phyloP scores from a whole-genome alignment of 2,797 vertebrate genomes.

The Triplophysa yarkandensis region DNA sequence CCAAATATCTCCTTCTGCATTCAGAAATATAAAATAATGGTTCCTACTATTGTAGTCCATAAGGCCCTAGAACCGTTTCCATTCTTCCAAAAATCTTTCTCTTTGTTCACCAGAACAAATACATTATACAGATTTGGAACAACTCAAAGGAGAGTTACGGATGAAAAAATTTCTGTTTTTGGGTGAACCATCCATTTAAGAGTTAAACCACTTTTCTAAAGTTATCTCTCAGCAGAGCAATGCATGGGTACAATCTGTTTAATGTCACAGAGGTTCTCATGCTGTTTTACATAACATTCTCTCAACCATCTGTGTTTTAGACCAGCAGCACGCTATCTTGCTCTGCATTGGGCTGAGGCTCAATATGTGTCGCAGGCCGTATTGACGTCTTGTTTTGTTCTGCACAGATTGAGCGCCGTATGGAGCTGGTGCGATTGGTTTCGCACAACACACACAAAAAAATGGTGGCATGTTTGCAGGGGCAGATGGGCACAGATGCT shows the following conservation, averaged over 20 bases:
- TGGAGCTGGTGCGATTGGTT: slow-evolving; percentile 90
- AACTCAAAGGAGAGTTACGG: no score
- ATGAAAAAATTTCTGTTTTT: no score
- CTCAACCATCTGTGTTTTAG: slow-evolving; percentile 13
- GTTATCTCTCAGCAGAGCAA: not conserved
- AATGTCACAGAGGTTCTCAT: not conserved
- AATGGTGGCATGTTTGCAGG: slow-evolving; percentile 89
- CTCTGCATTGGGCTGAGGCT: slow-evolving; percentile 9
- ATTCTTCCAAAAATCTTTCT: no score
- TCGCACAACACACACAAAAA: slow-evolving; percentile 95
- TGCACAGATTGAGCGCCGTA: slow-evolving; percentile 91
- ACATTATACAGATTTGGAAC: no score
- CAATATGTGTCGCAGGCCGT: slow-evolving; percentile 3
- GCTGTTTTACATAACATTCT: slow-evolving; percentile 1
- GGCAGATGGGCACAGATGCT: slow-evolving; percentile 87
- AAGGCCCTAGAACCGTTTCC: no score
- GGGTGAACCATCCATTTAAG: no score
- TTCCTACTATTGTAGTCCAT: no score
- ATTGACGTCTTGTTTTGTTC: slow-evolving; percentile 36
- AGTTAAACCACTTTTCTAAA: not conserved
- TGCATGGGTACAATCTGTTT: not conserved
- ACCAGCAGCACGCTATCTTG: not conserved
- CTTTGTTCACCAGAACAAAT: no score
- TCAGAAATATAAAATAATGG: no score
- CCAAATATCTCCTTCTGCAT: no score